Evolutionary conservation across 2,888 invertebrate species (phyloP), one percentile per base, ranked within the genome.

Genomic region (Acholoe squamosa): DNA sequence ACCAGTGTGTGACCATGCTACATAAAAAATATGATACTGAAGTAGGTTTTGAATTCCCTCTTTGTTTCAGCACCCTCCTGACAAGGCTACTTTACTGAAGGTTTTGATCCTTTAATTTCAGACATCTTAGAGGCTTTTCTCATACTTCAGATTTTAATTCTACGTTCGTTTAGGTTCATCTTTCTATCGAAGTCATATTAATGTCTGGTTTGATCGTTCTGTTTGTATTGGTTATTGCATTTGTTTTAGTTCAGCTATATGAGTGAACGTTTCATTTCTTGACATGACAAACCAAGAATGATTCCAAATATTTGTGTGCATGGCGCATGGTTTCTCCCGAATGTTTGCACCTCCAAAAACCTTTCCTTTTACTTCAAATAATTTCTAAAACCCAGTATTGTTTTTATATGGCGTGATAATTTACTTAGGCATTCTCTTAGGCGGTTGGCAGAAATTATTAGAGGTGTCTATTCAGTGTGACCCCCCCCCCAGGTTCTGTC

Each of bases 401-500:
- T 7, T 3, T 54, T 12, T 61, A 28, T 71, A 71, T 71, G 71
- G 25, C 71, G 31, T 71, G 25, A 71, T 71, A 28, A 71, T 14
- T 71, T 71, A 28, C 25, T 71, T 71, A 28, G 71, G 71, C 31
- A 71, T 71, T 71, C 5, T 5, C 25, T 28, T 25, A 25, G 43
- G 34, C 34, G 22, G 22, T 12, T 80, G 19, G 33, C 22, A 34
- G 22, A 14, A 80, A 31, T 34, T n/a, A 22, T 12, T 80, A 34
- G 33, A 80, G 14, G 34, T 80, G 43, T 43, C 12, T 22, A n/a
- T 22, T 80, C 34, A 33, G 33, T 80, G 19, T 80, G 16, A 7
- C 43, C 43, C 80, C n/a, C 61, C 28, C 7, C 25, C 77, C 34
- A 86, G 54, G 86, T 52, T 86, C 86, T 52, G 86, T 56, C 86